Evolutionary conservation across 2,797 vertebrate genomes (phyloP), one percentile per base, ranked within the genome.

Genomic region (Gadopsis bispinosus): DNA sequence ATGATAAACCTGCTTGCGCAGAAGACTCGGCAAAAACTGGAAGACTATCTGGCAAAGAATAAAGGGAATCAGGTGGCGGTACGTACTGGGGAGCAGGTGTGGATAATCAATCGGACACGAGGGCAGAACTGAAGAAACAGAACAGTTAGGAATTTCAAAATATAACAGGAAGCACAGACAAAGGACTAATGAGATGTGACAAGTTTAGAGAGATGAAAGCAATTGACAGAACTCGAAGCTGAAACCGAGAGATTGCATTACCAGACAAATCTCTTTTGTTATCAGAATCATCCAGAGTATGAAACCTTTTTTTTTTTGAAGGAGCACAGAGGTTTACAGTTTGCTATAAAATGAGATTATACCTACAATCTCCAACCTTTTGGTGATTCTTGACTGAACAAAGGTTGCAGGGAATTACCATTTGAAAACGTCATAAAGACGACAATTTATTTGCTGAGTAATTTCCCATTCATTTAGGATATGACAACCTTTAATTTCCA

Each of bases 381-480:
- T 9, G 12, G 7, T 16, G 5, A 55, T 33, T 72, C 35, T 29
- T 62, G 16, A 48, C 12, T 59, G 37, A 68, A 50, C 19, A 64
- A 45, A 20, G 31, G 12, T 60, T 43, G 5, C 14, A 33, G 9
- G 20, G 2, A 51, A 69, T 41, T 41, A 37, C 61, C 14, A 55
- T 50, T 56, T 16, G 7, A 55, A 76, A 72, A 51, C 17, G 31
- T 31, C 33, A 50, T 26, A 41, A 29, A 70, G 31, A 20, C 4
- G 9, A 4, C 5, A 35, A 58, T 20, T 62, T 62, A 64, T 72
- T 79, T 58, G 33, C 47, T 58, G 2, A 63, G 17, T 48, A 35
- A 48, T 72, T 69, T 68, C 47, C 35, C 13, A 5, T 26, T 65
- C 1, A 63, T 60, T 60, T 58, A 39, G 11, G 1, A 13, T 19